A percentile compares a stretch with the other conserved stretches of the same genome.
These are phyloP conservation scores for Perdita meconis DNA, from an alignment of 2,888 invertebrate genomes.

Conservation along the genomic window DNA sequence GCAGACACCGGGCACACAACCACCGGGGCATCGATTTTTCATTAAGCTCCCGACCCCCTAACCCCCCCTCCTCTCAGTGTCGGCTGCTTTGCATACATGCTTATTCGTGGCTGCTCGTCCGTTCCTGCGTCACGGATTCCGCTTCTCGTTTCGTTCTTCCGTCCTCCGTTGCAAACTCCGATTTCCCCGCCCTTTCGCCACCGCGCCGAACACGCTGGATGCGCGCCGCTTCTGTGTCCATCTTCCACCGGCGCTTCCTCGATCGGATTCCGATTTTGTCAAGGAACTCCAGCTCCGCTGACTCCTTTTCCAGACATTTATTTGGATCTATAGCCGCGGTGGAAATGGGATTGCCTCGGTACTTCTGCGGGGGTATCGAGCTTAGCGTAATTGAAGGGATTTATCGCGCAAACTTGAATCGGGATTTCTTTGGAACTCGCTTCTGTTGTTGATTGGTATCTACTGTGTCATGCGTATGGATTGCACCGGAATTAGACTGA, in stretches of 20 bases:
- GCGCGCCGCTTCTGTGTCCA: slow-evolving; percentile 5
- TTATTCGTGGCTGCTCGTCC: slow-evolving; percentile 53
- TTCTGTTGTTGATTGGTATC: no score
- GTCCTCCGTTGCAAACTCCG: background rate
- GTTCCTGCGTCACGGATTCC: slow-evolving; percentile 50
- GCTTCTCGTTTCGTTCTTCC: slow-evolving; percentile 29
- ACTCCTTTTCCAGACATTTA: background rate
- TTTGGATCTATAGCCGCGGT: background rate
- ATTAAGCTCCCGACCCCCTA: slow-evolving; percentile 66
- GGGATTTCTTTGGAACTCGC: no score
- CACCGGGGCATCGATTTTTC: slow-evolving; percentile 76
- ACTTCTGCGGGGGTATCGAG: background rate
- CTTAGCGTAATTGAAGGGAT: background rate
- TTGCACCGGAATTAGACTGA: no score
- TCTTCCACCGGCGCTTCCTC: background rate
- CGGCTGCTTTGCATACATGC: slow-evolving; percentile 64
- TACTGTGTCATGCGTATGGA: no score
- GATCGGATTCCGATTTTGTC: background rate
- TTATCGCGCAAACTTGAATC: background rate
- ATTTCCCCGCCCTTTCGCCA: background rate
- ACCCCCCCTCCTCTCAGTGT: no score
- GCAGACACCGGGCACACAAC: slow-evolving; percentile 38
- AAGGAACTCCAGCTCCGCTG: background rate
- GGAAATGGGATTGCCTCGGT: background rate
- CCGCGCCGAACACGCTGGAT: slow-evolving; percentile 2